Conservation (phyloP, 92 coral and sea anemone genomes). For the Parazoanthus darwini region DNA sequence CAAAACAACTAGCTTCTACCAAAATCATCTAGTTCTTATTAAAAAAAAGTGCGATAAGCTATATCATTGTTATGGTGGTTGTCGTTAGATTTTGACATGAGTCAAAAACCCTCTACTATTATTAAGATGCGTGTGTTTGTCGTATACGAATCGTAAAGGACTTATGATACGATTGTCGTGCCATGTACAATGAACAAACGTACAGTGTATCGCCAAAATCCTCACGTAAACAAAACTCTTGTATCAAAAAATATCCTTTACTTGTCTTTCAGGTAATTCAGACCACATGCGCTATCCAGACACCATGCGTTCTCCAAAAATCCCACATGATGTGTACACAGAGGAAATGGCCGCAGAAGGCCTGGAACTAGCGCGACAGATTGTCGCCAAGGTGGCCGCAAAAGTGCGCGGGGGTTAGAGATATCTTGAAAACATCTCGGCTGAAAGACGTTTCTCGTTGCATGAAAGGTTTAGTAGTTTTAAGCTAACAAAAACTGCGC, state of each 20-base stretch:
- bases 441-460: not conserved
- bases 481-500: not conserved
- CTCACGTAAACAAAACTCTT: not conserved
- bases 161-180: too few species aligned
- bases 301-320: conserved; percentile 52
- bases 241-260: not conserved
- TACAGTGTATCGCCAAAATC: not conserved
- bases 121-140: too few species aligned
- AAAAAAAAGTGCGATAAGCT: too few species aligned
- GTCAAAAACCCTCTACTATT: too few species aligned
- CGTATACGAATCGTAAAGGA: too few species aligned
- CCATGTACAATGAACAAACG: too few species aligned
- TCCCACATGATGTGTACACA: conserved; percentile 72
- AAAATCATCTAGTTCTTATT: too few species aligned
- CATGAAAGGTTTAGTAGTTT: too few species aligned
- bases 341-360: conserved; percentile 52
- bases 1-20: too few species aligned
- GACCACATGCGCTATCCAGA: conserved; percentile 87
- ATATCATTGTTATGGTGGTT: too few species aligned
- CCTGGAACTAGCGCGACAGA: conserved; percentile 44
- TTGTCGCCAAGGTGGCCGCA: conserved; percentile 46
- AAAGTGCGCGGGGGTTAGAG: conserved; percentile 25
- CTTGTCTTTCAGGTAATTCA: conserved; percentile 48
- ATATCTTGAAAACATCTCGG: not conserved
- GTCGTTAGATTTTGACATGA: too few species aligned